Evolutionary conservation across 2,888 invertebrate species (phyloP), one percentile per base, ranked within the genome.

Genomic region (Beris morrisii): DNA sequence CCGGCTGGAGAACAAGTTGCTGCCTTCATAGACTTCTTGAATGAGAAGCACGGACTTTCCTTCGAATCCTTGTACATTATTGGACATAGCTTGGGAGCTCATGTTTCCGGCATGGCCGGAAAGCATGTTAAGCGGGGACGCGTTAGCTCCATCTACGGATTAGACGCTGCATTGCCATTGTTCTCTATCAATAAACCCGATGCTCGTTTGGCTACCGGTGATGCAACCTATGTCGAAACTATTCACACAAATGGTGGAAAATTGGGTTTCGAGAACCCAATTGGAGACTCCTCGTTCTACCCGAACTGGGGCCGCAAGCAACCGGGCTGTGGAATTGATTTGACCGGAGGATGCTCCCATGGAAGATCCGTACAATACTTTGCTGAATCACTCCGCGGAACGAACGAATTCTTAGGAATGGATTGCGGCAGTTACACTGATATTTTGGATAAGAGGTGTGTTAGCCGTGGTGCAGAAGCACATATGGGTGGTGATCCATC

Each of bases 21-120:
- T 4, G 31, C 52, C 12, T 55, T 68, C 30, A 46, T 66, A 46
- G 66, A 66, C 32, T 63, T 58, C 38, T 73, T 83, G 83, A 69
- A 84, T 83, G 2, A 83, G 83, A 0, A 78, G 81, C 71, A 83
- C 83, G 7, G 83, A 83, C 0, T 77, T 78, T 1, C 75, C 82
- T 38, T 38, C 9, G 9, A 38, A 5, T 38, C 38, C 5, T 9
- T 28, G 12, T 53, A 53, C 30, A 9, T 53, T 9, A 53, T 53
- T 53, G 53, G 53, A 15, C 53, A 53, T 30, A 53, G 28, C 15
- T 53, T 53, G 15, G 53, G 53, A 6, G 53, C 53, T 53, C 53
- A 53, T 12, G 28, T 53, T 9, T 15, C 53, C 53, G 53, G 53
- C 7, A 22, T 15, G 13, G 53, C 53, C 15, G 53, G 53, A 5